Percentiles rank a stretch among this genome's conserved stretches.
Evolutionary conservation across 2,797 vertebrate genomes (phyloP).

Genomic region (Pipistrellus pygmaeus): DNA sequence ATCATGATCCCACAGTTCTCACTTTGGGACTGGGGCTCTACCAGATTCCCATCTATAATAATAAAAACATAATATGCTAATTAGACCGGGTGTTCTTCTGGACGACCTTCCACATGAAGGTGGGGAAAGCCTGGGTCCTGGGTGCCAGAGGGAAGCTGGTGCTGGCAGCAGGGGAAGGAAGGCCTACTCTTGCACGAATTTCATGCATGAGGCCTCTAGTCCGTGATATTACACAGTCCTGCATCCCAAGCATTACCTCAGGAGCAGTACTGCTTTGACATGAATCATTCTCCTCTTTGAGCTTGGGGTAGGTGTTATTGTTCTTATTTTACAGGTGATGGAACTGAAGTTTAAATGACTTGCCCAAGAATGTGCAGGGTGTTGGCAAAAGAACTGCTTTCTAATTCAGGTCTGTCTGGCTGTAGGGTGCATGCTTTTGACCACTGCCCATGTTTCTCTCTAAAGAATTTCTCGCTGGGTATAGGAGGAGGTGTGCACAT

Average conservation of each 20-base stretch:
- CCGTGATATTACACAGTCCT: neutral
- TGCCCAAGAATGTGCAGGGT: neutral
- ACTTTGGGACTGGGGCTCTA: neutral
- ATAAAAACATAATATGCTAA: no score
- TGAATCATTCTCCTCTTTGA: constrained; percentile 81
- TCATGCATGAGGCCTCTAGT: no score
- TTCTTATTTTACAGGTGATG: neutral
- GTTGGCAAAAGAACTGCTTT: neutral
- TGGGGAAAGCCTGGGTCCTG: no score
- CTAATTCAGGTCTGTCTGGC: neutral
- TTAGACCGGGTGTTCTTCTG: no score
- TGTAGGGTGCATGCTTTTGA: neutral
- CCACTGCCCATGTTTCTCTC: neutral
- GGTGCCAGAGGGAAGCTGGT: no score
- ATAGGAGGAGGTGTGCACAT: fast-evolving
- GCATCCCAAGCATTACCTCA: neutral
- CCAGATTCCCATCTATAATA: neutral
- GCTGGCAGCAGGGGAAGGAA: no score
- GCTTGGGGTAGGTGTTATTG: neutral
- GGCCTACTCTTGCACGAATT: no score
- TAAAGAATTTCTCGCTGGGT: neutral
- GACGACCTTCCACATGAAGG: no score
- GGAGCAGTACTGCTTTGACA: constrained; percentile 52
- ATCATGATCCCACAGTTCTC: neutral
- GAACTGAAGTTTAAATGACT: neutral